Percentiles rank a stretch among this genome's conserved stretches.
These are phyloP conservation scores for Bolborhynchus lineola DNA, from an alignment of 2,113 vertebrate genomes.

Conservation along the genomic window DNA sequence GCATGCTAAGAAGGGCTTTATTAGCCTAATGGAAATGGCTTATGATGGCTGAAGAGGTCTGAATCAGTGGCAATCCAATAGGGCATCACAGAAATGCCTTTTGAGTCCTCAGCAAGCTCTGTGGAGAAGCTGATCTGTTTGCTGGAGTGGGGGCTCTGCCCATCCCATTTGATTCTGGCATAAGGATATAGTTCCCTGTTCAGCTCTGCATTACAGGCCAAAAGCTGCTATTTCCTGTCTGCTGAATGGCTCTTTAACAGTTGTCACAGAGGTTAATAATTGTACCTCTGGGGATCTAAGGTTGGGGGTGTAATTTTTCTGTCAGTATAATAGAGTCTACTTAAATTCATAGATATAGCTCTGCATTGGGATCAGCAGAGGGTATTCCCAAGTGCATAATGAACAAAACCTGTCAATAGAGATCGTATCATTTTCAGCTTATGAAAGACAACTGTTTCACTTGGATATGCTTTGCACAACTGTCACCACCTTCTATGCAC, in stretches of 20 bases:
- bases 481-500: background rate
- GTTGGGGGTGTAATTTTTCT: conserved; percentile 27
- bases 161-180: accelerated
- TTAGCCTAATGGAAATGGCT: background rate
- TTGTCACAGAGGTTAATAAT: conserved; percentile 24
- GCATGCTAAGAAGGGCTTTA: background rate
- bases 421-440: conserved; percentile 14
- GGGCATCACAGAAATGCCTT: background rate
- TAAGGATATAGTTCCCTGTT: background rate
- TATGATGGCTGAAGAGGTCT: background rate
- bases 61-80: background rate
- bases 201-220: background rate
- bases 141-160: background rate
- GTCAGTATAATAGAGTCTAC: background rate
- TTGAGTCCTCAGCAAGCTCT: background rate
- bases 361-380: background rate
- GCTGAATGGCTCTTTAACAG: background rate
- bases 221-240: conserved; percentile 2
- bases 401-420: background rate
- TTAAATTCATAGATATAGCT: background rate
- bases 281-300: background rate
- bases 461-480: background rate
- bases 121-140: background rate
- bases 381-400: background rate
- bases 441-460: background rate